Base-by-base conservation (phyloP, 2,113 vertebrate genomes). In the Zosterops pallidus region DNA sequence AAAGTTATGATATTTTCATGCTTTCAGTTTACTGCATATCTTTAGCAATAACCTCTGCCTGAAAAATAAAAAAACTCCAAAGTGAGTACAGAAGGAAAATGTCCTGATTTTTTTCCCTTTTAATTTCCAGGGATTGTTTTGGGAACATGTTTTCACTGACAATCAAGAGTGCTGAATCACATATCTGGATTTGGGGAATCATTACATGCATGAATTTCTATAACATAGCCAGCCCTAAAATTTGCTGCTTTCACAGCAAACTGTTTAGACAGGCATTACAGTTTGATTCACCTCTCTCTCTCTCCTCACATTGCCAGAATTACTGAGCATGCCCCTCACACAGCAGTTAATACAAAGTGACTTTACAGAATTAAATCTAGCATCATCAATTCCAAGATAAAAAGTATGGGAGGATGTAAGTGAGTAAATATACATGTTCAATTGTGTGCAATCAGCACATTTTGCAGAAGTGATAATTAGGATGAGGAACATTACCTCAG, bases 1-100 rank as follows among this genome's bases (percentile, higher is more conserved):
- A 84, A 92, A 94, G 49, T 89, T 91, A 92, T 24, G 71, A 67
- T 92, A 93, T 89, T 94, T 89, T 71, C 41, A 89, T 84, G 83
- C 62, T 68, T 95, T 83, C 57, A 50, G 41, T 86, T 95, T 95
- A 23, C 83, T 79, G 56, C 31, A 7, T 47, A 71, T 86, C 37
- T 92, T 95, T 53, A 90, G 42, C 47, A 81, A 56, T n/a, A 89
- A 92, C 25, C 10, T 81, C 76, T 78, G 35, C 15, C 59, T 90
- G 56, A 90, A 96, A 92, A 94, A 83, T n/a, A 67, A 92, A 77
- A 49, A 59, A 53, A 50, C 19, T 57, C 79, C 62, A 53, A 75
- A 81, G n/a, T 12, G 56, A 86, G 20, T 53, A 68, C 41, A 89
- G 62, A 90, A 86, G 11, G 41, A 26, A 68, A 94, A 76, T 25